Base-by-base conservation (phyloP, 2,888 invertebrate species). In the Conus canariensis region DNA sequence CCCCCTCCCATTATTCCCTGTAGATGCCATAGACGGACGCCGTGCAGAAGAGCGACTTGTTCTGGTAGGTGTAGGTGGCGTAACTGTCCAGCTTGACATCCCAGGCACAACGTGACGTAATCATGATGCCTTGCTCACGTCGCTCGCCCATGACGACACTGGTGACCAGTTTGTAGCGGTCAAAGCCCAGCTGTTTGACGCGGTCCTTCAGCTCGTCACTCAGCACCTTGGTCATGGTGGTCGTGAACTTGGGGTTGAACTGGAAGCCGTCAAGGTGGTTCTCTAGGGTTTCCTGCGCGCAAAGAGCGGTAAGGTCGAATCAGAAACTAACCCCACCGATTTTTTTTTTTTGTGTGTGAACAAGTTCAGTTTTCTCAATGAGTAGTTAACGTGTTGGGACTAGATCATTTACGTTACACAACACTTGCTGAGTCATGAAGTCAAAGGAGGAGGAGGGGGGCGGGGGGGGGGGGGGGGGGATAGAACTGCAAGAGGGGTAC, bases 151-250 rank as follows among this genome's bases (percentile, higher is more conserved):
- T 90, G 8, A 92, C 89, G 10, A 95, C 92, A 3, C 90, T 90
- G 64, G 92, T 92, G 8, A 95, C 91, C 19, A 94, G 89, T 91
- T 95, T 95, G 90, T 95, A 94, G 16, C 95, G 91, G 56, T 94
- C 94, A 88, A 92, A 94, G 30, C 92, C 90, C 25, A 94, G 90
- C 22, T 80, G 82, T 90, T 94, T 95, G 19, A 94, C 92, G 45
- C 92, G 91, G 9, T 95, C 94, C 88, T 95, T 95, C 25, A 95
- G 93, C 70, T 94, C 94, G 60, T 94, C 94, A 58, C 93, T 92
- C 56, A 95, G 90, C 8, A 93, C 90, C 91, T 93, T 93, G 67
- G 92, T 93, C 90, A 94, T 91, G 30, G 92, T 93, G 16, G 93
- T 89, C 87, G 93, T 92, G 60, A 92, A 90, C 85, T 93, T 93